These are phyloP conservation scores for Thaumatotibia leucotreta DNA, from an alignment of 1,140 invertebrate genomes.

Conservation along the genomic window DNA sequence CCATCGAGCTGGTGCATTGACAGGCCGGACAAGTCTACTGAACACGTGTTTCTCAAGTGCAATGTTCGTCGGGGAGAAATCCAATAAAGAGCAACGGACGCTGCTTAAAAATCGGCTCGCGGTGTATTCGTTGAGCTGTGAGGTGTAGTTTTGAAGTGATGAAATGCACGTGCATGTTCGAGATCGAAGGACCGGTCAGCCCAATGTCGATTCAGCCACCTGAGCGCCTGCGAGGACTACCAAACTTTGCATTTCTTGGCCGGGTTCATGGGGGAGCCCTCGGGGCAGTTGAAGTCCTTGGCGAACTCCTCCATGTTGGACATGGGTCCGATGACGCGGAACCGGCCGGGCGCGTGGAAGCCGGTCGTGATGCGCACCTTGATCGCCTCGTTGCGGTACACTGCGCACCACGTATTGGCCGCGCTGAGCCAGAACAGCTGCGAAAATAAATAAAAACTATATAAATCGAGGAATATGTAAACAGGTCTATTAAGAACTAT, in stretches of 20 bases:
- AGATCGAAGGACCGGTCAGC: background rate
- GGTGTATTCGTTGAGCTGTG: background rate
- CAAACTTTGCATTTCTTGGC: conserved; percentile 89
- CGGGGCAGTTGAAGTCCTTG: conserved; percentile 90
- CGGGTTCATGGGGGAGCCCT: conserved; percentile 91
- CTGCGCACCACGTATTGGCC: conserved; percentile 79
- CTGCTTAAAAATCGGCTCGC: background rate
- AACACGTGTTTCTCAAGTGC: background rate
- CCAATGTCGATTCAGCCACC: conserved; percentile 7
- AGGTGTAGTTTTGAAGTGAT: background rate
- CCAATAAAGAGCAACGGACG: background rate
- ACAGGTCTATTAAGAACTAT: too few relatives aligned
- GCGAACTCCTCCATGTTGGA: conserved; percentile 94
- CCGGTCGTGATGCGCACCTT: conserved; percentile 86
- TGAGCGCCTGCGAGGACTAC: conserved; percentile 68
- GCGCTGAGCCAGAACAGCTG: conserved; percentile 83
- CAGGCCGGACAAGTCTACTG: background rate
- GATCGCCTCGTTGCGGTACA: conserved; percentile 82
- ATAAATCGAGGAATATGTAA: too few relatives aligned
- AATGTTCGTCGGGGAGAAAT: background rate
- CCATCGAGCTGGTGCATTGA: background rate
- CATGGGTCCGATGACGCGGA: conserved; percentile 92
- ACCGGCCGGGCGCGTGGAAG: conserved; percentile 87
- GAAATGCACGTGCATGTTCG: background rate
- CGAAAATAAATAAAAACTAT: conserved; percentile 12